A percentile compares a stretch with the other conserved stretches of the same genome.
phyloP scores from a whole-genome alignment of 37 sponge, comb jelly and placozoan species.

The Haliclona indistincta region DNA sequence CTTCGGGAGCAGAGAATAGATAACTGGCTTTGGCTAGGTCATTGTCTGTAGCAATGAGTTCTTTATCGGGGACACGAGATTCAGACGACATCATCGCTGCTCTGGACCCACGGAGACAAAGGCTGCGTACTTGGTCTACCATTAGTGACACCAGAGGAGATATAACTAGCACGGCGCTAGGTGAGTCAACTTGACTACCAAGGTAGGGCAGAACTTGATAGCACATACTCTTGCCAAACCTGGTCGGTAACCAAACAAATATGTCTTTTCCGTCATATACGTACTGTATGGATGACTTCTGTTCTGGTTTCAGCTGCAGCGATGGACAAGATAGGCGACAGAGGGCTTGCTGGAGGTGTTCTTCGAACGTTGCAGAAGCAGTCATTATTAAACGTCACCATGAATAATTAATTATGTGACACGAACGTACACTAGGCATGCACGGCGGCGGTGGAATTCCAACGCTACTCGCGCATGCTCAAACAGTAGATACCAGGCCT shows the following conservation, averaged over 20 bases:
- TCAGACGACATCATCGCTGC: slow-evolving; percentile 12
- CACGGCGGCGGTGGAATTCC: too few relatives aligned
- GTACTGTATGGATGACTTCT: too few relatives aligned
- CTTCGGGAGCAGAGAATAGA: slow-evolving; percentile 15
- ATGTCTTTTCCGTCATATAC: slow-evolving; percentile 9
- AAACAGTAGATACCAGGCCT: too few relatives aligned
- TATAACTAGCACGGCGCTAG: slow-evolving; percentile 13
- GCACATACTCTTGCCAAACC: slow-evolving; percentile 9
- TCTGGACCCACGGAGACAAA: slow-evolving; percentile 6
- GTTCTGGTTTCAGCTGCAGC: too few relatives aligned
- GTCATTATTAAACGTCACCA: too few relatives aligned
- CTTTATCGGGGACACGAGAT: not conserved
- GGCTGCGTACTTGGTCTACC: slow-evolving; percentile 36
- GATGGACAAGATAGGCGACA: too few relatives aligned
- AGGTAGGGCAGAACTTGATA: not conserved
- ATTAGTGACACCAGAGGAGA: slow-evolving; percentile 56
- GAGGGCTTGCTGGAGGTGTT: too few relatives aligned
- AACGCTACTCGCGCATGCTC: too few relatives aligned
- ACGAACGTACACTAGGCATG: too few relatives aligned
- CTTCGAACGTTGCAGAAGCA: too few relatives aligned
- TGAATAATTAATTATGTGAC: too few relatives aligned
- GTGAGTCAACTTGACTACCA: not conserved
- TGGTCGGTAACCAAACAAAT: not conserved
- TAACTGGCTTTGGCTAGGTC: not conserved
- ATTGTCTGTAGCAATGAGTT: slow-evolving; percentile 8